Conservation (phyloP, 2,888 invertebrate genomes). For the Raillietiella orientalis region DNA sequence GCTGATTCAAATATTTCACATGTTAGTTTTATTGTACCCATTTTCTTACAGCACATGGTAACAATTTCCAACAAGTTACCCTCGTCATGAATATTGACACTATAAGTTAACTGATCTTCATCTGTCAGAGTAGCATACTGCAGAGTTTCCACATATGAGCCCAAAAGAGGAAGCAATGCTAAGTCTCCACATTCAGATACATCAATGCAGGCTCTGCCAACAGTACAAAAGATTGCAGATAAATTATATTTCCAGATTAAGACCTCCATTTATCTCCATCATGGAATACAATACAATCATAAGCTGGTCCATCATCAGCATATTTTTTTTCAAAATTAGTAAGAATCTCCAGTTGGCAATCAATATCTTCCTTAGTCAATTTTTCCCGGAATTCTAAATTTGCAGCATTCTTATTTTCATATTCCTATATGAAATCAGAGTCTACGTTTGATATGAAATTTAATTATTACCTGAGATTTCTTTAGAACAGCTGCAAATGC, state of each 20-base stretch:
- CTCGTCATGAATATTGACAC: constrained; percentile 62
- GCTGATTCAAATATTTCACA: constrained; percentile 19
- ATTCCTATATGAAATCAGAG: too few species aligned
- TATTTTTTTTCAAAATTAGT: constrained; percentile 57
- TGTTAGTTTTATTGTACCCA: constrained; percentile 2
- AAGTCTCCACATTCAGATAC: constrained; percentile 51
- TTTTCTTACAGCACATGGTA: constrained; percentile 53
- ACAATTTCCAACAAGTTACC: constrained; percentile 75
- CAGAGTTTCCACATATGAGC: constrained; percentile 43
- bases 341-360: constrained; percentile 43
- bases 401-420: too few species aligned
- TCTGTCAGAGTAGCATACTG: constrained; percentile 41
- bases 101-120: constrained; percentile 49
- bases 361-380: constrained; percentile 54
- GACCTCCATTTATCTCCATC: constrained; percentile 66
- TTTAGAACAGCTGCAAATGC: constrained; percentile 42
- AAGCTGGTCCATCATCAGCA: constrained; percentile 47
- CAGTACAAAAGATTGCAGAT: constrained; percentile 5
- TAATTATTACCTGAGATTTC: constrained; percentile 20
- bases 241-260: constrained; percentile 7
- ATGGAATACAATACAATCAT: constrained; percentile 73
- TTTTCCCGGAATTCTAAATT: too few species aligned
- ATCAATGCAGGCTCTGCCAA: constrained; percentile 39
- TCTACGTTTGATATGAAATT: neutral
- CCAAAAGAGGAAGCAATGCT: constrained; percentile 34